Evolutionary conservation across 2,888 invertebrate species (phyloP).

Genomic region (Chorisops tibialis): DNA sequence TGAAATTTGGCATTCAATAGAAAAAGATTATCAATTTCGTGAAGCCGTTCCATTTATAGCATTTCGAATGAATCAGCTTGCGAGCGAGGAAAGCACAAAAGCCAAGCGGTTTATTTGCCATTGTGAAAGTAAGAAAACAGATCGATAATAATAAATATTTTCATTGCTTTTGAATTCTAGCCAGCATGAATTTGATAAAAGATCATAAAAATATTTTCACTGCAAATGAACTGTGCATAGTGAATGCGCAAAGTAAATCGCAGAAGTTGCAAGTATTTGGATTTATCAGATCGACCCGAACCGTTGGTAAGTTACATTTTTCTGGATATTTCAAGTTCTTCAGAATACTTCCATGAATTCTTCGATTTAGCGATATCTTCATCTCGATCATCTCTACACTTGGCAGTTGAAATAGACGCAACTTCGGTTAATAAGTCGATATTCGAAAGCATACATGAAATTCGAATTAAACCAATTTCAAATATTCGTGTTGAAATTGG

Average conservation of each 20-base stretch:
- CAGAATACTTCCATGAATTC: background rate
- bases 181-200: background rate
- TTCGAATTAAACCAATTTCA: slow-evolving; percentile 36
- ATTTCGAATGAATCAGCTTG: slow-evolving; percentile 3
- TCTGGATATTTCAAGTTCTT: background rate
- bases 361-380: background rate
- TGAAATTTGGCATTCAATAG: slow-evolving; percentile 40
- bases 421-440: background rate
- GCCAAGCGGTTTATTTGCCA: slow-evolving; percentile 14
- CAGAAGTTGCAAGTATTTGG: background rate
- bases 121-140: slow-evolving; percentile 19
- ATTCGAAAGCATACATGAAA: background rate
- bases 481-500: slow-evolving; percentile 55
- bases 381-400: background rate
- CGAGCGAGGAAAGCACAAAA: slow-evolving; percentile 2
- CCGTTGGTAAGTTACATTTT: background rate
- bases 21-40: slow-evolving; percentile 16
- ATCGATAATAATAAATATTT: background rate
- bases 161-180: background rate
- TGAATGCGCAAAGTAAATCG: background rate
- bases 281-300: background rate
- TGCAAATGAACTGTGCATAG: background rate
- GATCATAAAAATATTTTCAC: background rate
- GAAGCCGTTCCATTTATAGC: background rate
- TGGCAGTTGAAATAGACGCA: background rate